Conservation (phyloP, 2,797 vertebrate species). For the Pteropus rufus region DNA sequence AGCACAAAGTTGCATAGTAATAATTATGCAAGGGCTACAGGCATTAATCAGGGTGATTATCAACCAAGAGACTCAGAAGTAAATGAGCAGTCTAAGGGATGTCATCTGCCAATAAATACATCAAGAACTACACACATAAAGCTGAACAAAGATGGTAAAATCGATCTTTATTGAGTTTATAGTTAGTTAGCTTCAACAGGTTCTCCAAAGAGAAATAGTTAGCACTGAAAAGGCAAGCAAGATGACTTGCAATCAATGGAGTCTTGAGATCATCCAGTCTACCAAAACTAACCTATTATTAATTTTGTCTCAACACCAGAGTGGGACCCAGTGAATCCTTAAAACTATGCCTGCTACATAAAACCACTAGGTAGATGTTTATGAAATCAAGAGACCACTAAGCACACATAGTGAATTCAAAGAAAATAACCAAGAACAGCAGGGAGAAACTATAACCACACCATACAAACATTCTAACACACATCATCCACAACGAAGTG, state of each 20-base stretch:
- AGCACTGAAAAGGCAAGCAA: not conserved
- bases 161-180: not conserved
- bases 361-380: not conserved
- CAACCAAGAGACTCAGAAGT: not conserved
- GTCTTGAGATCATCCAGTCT: not conserved
- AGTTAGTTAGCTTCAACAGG: not conserved
- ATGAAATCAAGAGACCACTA: not conserved
- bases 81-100: not conserved
- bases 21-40: not conserved
- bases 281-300: not conserved
- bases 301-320: not conserved
- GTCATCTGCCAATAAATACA: not conserved
- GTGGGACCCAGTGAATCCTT: not conserved
- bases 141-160: not conserved
- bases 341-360: not conserved
- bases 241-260: not conserved
- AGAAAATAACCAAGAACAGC: not conserved
- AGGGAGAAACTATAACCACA: not conserved
- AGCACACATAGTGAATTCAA: not conserved
- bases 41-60: not conserved
- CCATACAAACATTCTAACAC: not conserved
- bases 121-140: not conserved
- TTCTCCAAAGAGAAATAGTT: not conserved
- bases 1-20: not conserved
- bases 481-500: not conserved